A percentile compares a stretch with the other conserved stretches of the same genome.
Evolutionary conservation across 2,113 vertebrate species (phyloP).

Genomic region (Austrofundulus limnaeus): DNA sequence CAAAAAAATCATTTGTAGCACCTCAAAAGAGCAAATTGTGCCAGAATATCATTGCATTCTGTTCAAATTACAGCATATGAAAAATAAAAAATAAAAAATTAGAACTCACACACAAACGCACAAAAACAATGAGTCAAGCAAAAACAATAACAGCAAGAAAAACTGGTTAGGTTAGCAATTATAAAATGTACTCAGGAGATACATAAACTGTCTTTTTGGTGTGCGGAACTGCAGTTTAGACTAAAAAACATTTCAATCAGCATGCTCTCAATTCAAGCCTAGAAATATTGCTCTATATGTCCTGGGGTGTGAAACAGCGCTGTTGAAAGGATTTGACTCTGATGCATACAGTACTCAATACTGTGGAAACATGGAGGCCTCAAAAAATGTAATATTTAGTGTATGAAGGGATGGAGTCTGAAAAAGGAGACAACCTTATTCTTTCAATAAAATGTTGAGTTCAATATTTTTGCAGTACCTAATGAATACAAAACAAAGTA

Average conservation of each 20-base stretch:
- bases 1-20: conserved; percentile 65
- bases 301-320: conserved; percentile 21
- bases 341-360: conserved; percentile 31
- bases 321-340: conserved; percentile 9
- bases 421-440: conserved; percentile 64
- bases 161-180: conserved; percentile 30
- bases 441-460: conserved; percentile 66
- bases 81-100: conserved; percentile 24
- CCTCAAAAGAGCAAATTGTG: conserved; percentile 54
- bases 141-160: conserved; percentile 16
- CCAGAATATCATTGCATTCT: conserved; percentile 38
- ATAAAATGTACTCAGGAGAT: conserved; percentile 43
- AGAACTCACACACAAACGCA: neutral
- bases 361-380: conserved; percentile 32
- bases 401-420: conserved; percentile 45
- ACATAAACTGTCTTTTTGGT: conserved; percentile 30
- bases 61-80: conserved; percentile 36
- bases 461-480: conserved; percentile 60
- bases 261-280: conserved; percentile 34
- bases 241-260: conserved; percentile 31
- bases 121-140: conserved; percentile 5
- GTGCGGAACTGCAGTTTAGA: conserved; percentile 34
- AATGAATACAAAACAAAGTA: conserved; percentile 67
- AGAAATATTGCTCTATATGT: conserved; percentile 28
- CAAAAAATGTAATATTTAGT: conserved; percentile 43